Percentiles rank a stretch among this genome's conserved stretches.
Evolutionary conservation across 2,888 invertebrate species (phyloP).

Genomic region (Agrotis segetum): DNA sequence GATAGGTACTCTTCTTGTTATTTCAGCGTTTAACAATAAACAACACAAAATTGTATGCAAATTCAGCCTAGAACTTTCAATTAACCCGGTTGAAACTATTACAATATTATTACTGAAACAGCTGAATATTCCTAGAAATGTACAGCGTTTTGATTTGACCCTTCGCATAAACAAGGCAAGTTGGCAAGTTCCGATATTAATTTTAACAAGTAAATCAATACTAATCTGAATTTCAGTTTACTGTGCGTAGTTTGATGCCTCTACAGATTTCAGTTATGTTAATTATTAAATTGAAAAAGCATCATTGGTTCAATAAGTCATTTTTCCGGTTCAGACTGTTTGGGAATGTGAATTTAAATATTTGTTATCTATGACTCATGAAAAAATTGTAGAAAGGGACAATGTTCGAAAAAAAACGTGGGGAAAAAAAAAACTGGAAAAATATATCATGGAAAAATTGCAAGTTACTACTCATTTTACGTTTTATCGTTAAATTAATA

Average conservation of each 20-base stretch:
- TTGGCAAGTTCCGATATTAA: conserved; percentile 27
- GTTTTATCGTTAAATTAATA: too few species aligned
- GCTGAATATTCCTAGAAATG: conserved; percentile 22
- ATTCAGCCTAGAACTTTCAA: background rate
- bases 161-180: conserved; percentile 25
- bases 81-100: conserved; percentile 23
- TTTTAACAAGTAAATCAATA: conserved; percentile 37
- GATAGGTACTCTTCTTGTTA: background rate
- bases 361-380: too few species aligned
- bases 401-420: too few species aligned
- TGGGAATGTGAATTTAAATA: too few species aligned
- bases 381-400: too few species aligned
- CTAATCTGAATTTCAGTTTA: conserved; percentile 28
- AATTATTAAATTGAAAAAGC: too few species aligned
- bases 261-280: background rate
- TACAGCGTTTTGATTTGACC: conserved; percentile 38
- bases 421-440: too few species aligned
- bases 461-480: too few species aligned
- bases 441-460: too few species aligned
- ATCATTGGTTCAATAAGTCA: too few species aligned
- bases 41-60: background rate
- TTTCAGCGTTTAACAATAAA: background rate
- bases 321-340: too few species aligned
- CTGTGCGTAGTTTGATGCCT: conserved; percentile 14
- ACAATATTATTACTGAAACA: conserved; percentile 35